Evolutionary conservation across 2,888 invertebrate genomes (phyloP).

Genomic region (Ariolimax columbianus): DNA sequence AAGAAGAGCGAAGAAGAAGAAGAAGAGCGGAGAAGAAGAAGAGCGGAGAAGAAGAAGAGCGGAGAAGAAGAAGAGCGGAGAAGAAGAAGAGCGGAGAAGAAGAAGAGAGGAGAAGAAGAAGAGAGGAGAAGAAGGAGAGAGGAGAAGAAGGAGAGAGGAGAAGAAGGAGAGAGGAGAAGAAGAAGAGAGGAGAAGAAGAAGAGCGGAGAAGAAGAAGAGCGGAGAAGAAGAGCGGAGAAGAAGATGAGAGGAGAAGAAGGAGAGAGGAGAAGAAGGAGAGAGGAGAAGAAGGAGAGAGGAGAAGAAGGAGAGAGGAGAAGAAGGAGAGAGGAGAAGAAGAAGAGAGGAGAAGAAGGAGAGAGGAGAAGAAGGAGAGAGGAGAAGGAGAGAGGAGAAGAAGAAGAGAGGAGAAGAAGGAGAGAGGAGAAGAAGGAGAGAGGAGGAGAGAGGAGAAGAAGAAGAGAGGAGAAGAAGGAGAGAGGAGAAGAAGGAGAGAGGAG

Average conservation of each 20-base stretch:
- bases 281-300: slow-evolving; percentile 8
- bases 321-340: background rate
- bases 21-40: no score
- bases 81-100: no score
- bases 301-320: slow-evolving; percentile 32
- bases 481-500: background rate
- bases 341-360: background rate
- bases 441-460: background rate
- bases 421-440: no score
- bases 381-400: no score
- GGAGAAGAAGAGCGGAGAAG: background rate
- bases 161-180: slow-evolving; percentile 16
- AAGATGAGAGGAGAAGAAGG: background rate
- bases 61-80: no score
- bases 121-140: background rate
- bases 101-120: background rate
- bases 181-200: background rate
- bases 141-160: background rate
- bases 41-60: no score
- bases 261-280: background rate
- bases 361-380: background rate
- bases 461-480: background rate
- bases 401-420: no score
- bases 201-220: no score
- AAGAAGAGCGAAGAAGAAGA: no score